A percentile compares a stretch with the other conserved stretches of the same genome.
Conservation (phyloP, 2,888 invertebrate species). For the Byasa hedistus region DNA sequence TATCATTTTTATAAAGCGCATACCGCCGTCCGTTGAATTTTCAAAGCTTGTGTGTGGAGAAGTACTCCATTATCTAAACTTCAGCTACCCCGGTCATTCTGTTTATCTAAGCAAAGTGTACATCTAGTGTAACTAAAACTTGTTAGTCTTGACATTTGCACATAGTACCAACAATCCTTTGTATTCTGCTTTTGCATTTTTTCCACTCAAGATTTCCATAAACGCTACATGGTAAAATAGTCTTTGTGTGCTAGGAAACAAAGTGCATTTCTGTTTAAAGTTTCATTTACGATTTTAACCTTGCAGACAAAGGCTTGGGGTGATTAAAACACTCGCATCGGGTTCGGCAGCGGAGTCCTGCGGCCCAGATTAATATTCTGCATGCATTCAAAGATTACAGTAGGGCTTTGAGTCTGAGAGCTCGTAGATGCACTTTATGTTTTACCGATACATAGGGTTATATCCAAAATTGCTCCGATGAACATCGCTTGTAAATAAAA, state of each 20-base stretch:
- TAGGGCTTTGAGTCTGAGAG: conserved; percentile 28
- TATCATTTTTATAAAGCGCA: not conserved
- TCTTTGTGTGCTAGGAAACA: not conserved
- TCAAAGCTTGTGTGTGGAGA: not conserved
- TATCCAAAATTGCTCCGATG: not conserved
- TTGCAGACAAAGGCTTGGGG: conserved; percentile 27
- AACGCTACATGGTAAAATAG: not conserved
- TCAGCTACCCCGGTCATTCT: not conserved
- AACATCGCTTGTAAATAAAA: not conserved
- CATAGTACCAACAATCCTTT: conserved; percentile 17
- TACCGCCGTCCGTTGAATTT: not conserved
- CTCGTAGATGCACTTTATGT: conserved; percentile 16
- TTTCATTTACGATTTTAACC: conserved; percentile 13
- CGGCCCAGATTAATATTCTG: conserved; percentile 30
- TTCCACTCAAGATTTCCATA: conserved; percentile 18
- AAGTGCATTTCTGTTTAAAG: conserved; percentile 10
- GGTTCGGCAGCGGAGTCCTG: conserved; percentile 28
- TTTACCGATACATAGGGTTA: not conserved
- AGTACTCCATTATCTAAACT: not conserved
- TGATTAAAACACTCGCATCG: conserved; percentile 29
- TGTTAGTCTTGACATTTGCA: conserved; percentile 27
- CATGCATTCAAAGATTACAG: conserved; percentile 29
- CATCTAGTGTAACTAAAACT: conserved; percentile 12
- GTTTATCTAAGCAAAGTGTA: conserved; percentile 6
- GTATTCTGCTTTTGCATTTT: conserved; percentile 26